Percentiles rank a stretch among this genome's conserved stretches.
Conservation (phyloP, 2,888 invertebrate genomes). For the Volucella inanis region DNA sequence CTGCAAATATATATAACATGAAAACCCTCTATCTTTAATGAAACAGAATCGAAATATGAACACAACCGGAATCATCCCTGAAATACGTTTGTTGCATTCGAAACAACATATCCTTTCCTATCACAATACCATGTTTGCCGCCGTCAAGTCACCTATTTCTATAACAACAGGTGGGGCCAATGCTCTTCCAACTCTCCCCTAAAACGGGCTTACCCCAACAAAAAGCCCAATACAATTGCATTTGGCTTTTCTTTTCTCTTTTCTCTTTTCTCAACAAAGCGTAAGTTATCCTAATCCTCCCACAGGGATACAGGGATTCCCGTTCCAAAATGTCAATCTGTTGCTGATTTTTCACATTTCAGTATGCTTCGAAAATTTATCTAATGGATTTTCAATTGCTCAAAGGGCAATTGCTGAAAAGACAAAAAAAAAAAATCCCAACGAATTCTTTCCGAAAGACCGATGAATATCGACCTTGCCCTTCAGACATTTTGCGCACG, state of each 20-base stretch:
- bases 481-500: constrained; percentile 74
- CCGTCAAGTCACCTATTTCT: constrained; percentile 31
- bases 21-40: background rate
- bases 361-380: background rate
- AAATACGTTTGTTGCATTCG: constrained; percentile 15
- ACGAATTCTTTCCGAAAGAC: background rate
- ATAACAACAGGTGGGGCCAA: constrained; percentile 68
- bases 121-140: constrained; percentile 30
- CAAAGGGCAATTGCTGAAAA: background rate
- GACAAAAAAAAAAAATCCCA: constrained; percentile 15
- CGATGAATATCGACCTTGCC: constrained; percentile 69
- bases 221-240: background rate
- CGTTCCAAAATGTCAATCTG: constrained; percentile 45
- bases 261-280: background rate
- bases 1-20: no score
- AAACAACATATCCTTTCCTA: constrained; percentile 34
- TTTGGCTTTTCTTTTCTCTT: background rate
- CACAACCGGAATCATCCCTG: background rate
- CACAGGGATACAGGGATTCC: background rate
- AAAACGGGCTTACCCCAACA: constrained; percentile 5
- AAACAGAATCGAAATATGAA: background rate
- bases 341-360: constrained; percentile 47
- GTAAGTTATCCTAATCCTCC: constrained; percentile 8
- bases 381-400: constrained; percentile 11
- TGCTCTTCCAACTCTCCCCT: constrained; percentile 44